Conservation (phyloP, 2,113 vertebrate species). For the Cacatua alba region DNA sequence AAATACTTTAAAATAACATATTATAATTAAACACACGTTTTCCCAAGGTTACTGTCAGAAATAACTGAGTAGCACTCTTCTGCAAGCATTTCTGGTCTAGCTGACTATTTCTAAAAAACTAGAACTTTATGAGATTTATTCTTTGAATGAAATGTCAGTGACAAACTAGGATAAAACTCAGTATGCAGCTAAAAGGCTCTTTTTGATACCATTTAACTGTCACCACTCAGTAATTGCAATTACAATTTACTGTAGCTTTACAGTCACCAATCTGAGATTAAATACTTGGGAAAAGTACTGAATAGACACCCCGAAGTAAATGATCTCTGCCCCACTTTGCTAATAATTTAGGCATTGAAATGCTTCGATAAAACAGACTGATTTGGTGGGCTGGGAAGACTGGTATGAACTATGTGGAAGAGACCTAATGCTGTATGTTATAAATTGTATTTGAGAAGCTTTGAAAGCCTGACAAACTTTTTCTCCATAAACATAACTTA, state of each 20-base stretch:
- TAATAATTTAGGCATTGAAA: background rate
- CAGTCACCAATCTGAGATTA: constrained; percentile 9
- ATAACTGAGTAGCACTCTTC: background rate
- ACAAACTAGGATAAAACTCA: constrained; percentile 50
- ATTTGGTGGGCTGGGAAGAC: background rate
- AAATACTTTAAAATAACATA: background rate
- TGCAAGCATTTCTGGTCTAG: constrained; percentile 3
- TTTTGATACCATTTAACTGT: constrained; percentile 52
- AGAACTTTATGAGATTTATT: constrained; percentile 34
- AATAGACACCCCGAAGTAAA: constrained; percentile 2
- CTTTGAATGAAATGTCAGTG: constrained; percentile 38
- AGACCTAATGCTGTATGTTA: background rate
- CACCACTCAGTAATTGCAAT: constrained; percentile 42
- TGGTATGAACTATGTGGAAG: background rate
- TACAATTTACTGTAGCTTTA: constrained; percentile 35
- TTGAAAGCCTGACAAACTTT: background rate
- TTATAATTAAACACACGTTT: background rate
- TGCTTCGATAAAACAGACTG: background rate
- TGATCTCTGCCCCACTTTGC: background rate
- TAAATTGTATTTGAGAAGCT: background rate
- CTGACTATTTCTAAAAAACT: background rate
- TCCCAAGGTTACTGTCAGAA: background rate
- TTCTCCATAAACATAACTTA: background rate
- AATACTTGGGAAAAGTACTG: constrained; percentile 10
- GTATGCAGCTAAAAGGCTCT: constrained; percentile 40